Evolutionary conservation across 2,797 vertebrate genomes (phyloP).

Genomic region (Lepus townsendii): DNA sequence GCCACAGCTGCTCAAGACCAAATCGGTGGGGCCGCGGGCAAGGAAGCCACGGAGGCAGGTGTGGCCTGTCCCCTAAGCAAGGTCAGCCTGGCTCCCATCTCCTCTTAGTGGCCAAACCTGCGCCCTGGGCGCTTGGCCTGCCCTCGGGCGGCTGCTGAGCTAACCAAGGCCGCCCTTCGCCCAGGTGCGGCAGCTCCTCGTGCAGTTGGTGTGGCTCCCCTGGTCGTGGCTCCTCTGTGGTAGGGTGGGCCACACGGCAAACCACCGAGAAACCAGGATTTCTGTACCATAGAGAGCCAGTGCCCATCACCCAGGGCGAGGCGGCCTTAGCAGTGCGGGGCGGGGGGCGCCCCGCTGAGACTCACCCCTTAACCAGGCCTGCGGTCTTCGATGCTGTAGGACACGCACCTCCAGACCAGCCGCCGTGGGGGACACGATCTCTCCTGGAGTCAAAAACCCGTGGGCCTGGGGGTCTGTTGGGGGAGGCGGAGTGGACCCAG

Average conservation of each 20-base stretch:
- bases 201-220: neutral
- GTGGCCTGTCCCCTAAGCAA: neutral
- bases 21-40: neutral
- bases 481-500: neutral
- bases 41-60: neutral
- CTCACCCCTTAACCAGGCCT: too few relatives aligned
- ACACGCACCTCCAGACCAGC: neutral
- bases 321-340: neutral
- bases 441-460: neutral
- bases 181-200: neutral
- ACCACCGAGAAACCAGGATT: neutral
- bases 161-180: neutral
- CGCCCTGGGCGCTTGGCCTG: neutral
- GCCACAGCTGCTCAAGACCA: neutral
- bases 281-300: neutral
- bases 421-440: neutral
- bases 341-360: neutral
- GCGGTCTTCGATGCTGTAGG: too few relatives aligned
- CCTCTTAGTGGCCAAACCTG: neutral
- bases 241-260: too few relatives aligned
- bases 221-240: too few relatives aligned
- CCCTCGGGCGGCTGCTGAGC: neutral
- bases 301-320: neutral
- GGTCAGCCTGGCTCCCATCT: neutral
- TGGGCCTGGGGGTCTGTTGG: accelerated